Base-by-base conservation (phyloP, 1,140 invertebrate species). In the Drosophila willistoni region DNA sequence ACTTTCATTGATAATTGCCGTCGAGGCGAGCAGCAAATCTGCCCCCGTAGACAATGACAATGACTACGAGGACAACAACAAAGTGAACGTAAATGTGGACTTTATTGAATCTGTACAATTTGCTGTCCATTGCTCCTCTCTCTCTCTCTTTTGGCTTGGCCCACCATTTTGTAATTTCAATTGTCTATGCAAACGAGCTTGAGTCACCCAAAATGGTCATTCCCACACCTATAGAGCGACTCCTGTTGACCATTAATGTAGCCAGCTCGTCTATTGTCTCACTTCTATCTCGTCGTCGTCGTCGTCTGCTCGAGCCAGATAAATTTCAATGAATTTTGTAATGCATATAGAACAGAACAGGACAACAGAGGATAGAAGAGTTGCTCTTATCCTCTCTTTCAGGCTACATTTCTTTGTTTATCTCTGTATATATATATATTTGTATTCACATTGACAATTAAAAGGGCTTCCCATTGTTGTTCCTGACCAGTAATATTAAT, bases 101-200 rank as follows among this genome's bases (percentile, higher is more conserved):
- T 75, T 86, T 86, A 86, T 86, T 87, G 82, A 86, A 86, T 86
- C 82, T 87, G 83, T 87, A 87, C 82, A 86, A 86, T 87, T 86
- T 87, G 82, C 29, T 54, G 7, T 10, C 19, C 14, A 41, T 34
- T 39, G 3, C 42, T 10, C 19, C 14, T 57, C 42, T 12, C 33
- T 1, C 13, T 57, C 25, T 19, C 39, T 57, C 25, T 19, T 39
- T 12, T 9, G 9, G 25, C 7, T 25, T 6, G 25, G 22, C n/a
- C 47, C 47, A 54, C 44, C 51, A 57, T 42, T 56, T 47, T 60
- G 77, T 83, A 83, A 87, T 87, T 87, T 89, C 83, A 87, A 87
- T 87, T 87, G 83, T 87, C 76, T 83, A 89, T 87, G 83, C 83
- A 87, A 76, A 83, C 82, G 64, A 68, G 76, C 69, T 82, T 86